Percentiles rank a stretch among this genome's conserved stretches.
These are phyloP conservation scores for Sebastes variabilis DNA, from an alignment of 2,797 vertebrate species.

Conservation along the genomic window DNA sequence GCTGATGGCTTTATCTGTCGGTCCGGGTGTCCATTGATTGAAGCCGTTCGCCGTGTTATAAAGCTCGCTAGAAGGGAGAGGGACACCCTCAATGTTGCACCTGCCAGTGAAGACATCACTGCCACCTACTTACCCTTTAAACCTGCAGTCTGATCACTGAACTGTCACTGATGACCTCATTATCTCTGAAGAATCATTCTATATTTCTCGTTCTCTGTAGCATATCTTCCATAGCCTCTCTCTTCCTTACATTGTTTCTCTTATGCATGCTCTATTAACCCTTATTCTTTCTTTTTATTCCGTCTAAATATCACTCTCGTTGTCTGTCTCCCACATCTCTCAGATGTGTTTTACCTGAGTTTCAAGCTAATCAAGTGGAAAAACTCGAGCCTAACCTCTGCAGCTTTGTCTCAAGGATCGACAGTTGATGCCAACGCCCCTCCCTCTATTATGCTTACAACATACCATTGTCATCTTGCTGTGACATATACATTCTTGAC, in stretches of 20 bases:
- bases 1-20: constrained; percentile 80
- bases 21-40: constrained; percentile 74
- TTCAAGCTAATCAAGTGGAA: background rate
- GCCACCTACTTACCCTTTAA: constrained; percentile 27
- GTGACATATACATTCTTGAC: constrained; percentile 71
- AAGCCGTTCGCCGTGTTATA: constrained; percentile 61
- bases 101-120: constrained; percentile 52
- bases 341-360: background rate
- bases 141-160: constrained; percentile 19
- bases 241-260: background rate
- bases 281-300: background rate
- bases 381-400: background rate
- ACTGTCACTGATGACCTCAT: background rate
- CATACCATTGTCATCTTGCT: constrained; percentile 51
- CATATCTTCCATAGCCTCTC: background rate
- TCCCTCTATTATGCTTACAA: constrained; percentile 49
- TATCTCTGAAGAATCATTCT: background rate
- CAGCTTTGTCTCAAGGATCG: constrained; percentile 28
- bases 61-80: constrained; percentile 32
- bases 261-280: background rate
- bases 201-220: background rate
- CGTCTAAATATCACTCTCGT: background rate
- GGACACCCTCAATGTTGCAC: constrained; percentile 36
- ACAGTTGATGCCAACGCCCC: constrained; percentile 17
- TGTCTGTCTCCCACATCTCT: background rate